Evolutionary conservation across 2,113 vertebrate species (phyloP), one percentile per base, ranked within the genome.

Genomic region (Antechinus flavipes): DNA sequence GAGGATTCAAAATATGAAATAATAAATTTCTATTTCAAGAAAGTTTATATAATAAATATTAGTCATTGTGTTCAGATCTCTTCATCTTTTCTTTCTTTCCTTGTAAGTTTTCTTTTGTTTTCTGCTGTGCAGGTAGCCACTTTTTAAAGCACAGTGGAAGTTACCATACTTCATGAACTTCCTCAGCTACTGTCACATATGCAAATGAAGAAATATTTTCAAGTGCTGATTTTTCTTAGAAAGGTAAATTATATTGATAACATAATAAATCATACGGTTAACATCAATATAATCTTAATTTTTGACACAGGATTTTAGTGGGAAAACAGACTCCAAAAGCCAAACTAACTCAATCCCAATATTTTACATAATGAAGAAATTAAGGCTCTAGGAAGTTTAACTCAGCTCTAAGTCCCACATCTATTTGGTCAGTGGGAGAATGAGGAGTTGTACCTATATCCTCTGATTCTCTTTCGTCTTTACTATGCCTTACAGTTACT

Each of bases 101-200:
- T 52, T 52, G 50, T 52, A 10, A 50, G 50, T 50, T 50, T 50
- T 50, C 8, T 52, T 52, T 52, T 52, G 8, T 52, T 52, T 52
- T 49, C 49, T 49, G 49, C 5, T 94, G 26, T 92, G 14, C 92
- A 89, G 1, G 26, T 94, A 90, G 68, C 53, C 22, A 76, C 93
- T 56, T 97, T 42, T 96, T 93, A 84, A 14, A 50, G 19, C 93
- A 97, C 3, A 26, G 26, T 93, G 16, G n/a, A 84, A 42, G n/a
- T 19, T 84, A 22, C 2, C 2, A 2, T 42, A 84, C 16, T 84
- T 84, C 0, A 46, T 91, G 16, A 56, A n/a, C 22, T 95, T 95
- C 92, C 56, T 94, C 56, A 97, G 76, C 0, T 14, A 42, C 54
- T 52, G 42, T 84, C 25, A 95, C 93, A 9, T 90, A 7, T 94